Percentiles rank a stretch among this genome's conserved stretches.
phyloP scores from a whole-genome alignment of 2,888 invertebrate genomes.

The Pristionchus fissidentatus region DNA sequence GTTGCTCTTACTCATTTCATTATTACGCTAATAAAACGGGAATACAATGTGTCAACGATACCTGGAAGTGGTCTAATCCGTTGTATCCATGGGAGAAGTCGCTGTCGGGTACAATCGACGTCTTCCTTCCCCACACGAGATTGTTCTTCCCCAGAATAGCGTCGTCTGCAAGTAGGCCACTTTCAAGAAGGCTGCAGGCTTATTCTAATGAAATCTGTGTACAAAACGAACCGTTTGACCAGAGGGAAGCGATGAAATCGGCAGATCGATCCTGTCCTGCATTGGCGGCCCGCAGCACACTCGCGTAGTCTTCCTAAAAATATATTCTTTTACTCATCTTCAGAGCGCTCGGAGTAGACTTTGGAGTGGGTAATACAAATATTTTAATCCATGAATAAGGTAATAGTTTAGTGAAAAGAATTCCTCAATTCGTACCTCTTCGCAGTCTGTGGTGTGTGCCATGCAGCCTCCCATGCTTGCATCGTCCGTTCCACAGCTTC shows the following conservation, averaged over 20 bases:
- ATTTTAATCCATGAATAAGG: no score
- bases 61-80: slow-evolving; percentile 43
- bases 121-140: slow-evolving; percentile 59
- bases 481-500: background rate
- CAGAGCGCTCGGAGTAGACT: no score
- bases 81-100: slow-evolving; percentile 53
- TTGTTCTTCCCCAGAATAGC: slow-evolving; percentile 59
- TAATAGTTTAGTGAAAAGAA: background rate
- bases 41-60: background rate
- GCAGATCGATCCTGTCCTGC: background rate
- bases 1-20: background rate
- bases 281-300: slow-evolving; percentile 16
- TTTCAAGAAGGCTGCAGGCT: no score
- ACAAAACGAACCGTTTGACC: slow-evolving; percentile 43
- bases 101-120: slow-evolving; percentile 57
- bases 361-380: no score
- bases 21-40: background rate
- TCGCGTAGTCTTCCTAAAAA: slow-evolving; percentile 29
- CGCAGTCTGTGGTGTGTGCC: background rate
- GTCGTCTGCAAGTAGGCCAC: no score
- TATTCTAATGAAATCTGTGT: no score
- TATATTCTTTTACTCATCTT: slow-evolving; percentile 54
- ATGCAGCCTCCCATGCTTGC: background rate
- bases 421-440: slow-evolving; percentile 44
- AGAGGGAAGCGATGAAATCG: slow-evolving; percentile 39